Evolutionary conservation across 2,888 invertebrate species (phyloP).

Genomic region (Mythimna impura): DNA sequence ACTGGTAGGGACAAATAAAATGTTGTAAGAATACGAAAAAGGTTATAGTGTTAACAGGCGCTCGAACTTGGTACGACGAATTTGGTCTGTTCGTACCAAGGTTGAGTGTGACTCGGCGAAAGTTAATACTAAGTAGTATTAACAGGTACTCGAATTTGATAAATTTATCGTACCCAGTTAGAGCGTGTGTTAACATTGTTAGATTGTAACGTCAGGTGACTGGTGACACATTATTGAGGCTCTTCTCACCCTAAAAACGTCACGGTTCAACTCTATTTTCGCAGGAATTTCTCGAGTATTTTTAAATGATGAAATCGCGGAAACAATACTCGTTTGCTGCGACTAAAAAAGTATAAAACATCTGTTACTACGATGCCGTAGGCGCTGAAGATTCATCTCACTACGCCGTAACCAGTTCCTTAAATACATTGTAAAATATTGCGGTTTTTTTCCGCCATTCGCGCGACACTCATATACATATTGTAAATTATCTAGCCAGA

Average conservation of each 20-base stretch:
- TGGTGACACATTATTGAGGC: constrained; percentile 31
- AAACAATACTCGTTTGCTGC: constrained; percentile 40
- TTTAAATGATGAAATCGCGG: constrained; percentile 22
- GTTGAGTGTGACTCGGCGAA: no score
- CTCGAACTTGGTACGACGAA: no score
- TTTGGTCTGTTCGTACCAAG: no score
- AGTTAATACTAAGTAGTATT: no score
- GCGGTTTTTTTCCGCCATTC: constrained; percentile 66
- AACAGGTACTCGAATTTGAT: no score
- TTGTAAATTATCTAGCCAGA: constrained; percentile 69
- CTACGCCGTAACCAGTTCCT: constrained; percentile 62
- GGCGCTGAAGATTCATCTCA: constrained; percentile 30
- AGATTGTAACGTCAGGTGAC: constrained; percentile 34
- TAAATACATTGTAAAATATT: constrained; percentile 69
- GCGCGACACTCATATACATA: constrained; percentile 53
- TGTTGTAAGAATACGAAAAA: constrained; percentile 48
- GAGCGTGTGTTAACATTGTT: neutral
- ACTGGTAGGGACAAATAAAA: constrained; percentile 41
- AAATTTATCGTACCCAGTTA: no score
- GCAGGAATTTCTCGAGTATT: constrained; percentile 22
- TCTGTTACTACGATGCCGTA: constrained; percentile 56
- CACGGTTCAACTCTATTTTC: constrained; percentile 1
- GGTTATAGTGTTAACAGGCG: constrained; percentile 17
- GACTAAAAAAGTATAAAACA: constrained; percentile 44
- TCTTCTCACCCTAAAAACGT: constrained; percentile 24